Evolutionary conservation across 2,113 vertebrate genomes (phyloP).

Genomic region (Campylomormyrus numenius): DNA sequence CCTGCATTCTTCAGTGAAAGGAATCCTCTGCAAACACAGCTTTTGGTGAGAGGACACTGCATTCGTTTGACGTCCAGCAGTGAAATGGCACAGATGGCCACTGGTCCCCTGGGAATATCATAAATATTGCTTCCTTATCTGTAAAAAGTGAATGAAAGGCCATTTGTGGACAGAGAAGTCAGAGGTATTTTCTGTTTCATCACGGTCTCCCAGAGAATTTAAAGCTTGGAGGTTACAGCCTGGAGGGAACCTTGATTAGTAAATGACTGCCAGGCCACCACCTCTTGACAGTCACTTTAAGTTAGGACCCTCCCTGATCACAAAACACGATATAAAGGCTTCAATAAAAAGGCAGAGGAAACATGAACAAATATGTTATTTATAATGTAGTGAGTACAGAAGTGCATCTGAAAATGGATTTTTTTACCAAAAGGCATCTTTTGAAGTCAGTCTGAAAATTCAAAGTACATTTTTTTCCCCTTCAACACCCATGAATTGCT

Average conservation of each 20-base stretch:
- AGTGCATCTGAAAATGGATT: neutral
- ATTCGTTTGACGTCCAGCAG: neutral
- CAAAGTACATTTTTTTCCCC: neutral
- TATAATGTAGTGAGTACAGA: neutral
- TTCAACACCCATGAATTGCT: neutral
- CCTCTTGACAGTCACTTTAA: constrained; percentile 1
- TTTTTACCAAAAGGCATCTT: neutral
- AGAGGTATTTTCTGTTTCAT: neutral
- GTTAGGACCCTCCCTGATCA: neutral
- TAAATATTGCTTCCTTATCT: neutral
- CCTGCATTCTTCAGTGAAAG: neutral
- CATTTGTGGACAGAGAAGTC: neutral
- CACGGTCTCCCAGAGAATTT: neutral
- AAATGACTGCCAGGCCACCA: neutral
- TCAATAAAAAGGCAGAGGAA: neutral
- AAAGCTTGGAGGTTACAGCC: neutral
- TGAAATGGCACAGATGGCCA: neutral
- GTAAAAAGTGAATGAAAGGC: neutral
- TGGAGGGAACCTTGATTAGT: constrained; percentile 10
- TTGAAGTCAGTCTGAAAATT: neutral
- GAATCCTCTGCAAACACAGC: neutral
- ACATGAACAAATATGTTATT: neutral
- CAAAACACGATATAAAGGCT: neutral
- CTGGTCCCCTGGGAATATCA: neutral
- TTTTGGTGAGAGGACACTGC: neutral